Conservation (phyloP, 2,797 vertebrate species). For the Muscicapa striata region DNA sequence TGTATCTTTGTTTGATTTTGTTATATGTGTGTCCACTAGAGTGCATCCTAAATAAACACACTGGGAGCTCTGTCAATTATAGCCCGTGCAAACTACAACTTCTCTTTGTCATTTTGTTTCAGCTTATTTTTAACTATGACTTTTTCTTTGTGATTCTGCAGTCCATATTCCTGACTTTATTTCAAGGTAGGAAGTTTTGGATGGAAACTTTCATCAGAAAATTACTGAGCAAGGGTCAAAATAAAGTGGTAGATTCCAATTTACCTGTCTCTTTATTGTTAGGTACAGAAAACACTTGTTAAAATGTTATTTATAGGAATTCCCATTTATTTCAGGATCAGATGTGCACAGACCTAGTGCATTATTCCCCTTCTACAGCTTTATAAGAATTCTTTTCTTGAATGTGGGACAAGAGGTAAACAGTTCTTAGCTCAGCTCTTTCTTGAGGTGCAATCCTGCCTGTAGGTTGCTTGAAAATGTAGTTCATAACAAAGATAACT, state of each 20-base stretch:
- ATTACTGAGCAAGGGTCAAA: background rate
- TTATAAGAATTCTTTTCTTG: background rate
- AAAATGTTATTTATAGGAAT: background rate
- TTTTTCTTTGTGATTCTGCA: background rate
- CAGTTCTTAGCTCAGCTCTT: background rate
- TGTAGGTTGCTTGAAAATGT: background rate
- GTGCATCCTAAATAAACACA: slow-evolving; percentile 48
- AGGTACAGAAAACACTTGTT: background rate
- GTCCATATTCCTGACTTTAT: background rate
- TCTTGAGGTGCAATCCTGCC: background rate
- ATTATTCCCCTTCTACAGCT: background rate
- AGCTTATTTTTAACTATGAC: background rate
- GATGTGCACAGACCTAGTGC: background rate
- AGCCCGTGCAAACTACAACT: background rate
- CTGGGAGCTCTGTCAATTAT: background rate
- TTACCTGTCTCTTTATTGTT: background rate
- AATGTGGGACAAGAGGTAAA: background rate
- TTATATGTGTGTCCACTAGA: slow-evolving; percentile 51
- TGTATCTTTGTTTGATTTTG: background rate
- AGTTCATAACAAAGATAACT: background rate
- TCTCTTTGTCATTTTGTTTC: background rate
- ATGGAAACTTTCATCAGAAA: background rate
- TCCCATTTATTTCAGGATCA: background rate
- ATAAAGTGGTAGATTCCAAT: background rate
- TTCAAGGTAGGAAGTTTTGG: background rate